phyloP scores from a whole-genome alignment of 1,140 invertebrate genomes.

The Portunus trituberculatus region DNA sequence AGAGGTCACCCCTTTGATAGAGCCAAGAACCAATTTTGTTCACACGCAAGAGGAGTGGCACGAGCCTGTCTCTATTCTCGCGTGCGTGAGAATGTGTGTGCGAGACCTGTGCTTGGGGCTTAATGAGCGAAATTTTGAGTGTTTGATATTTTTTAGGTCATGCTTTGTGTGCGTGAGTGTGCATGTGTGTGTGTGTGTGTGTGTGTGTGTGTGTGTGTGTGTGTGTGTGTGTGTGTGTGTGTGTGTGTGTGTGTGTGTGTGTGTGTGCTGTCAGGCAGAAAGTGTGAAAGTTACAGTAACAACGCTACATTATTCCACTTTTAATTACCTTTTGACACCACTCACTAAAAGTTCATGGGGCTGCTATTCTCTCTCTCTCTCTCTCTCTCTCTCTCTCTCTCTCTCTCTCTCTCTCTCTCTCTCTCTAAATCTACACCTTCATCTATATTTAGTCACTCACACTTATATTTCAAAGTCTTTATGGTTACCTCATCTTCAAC shows the following conservation, averaged over 20 bases:
- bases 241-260: conserved; percentile 20
- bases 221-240: conserved; percentile 18
- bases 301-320: neutral
- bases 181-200: neutral
- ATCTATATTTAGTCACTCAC: neutral
- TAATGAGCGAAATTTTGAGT: too few species aligned
- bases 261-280: neutral
- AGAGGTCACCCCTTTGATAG: neutral
- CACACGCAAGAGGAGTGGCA: neutral
- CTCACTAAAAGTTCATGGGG: neutral
- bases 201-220: neutral
- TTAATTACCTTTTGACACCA: conserved; percentile 10
- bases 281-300: neutral
- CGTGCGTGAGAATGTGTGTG: neutral
- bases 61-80: too few species aligned
- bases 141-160: too few species aligned
- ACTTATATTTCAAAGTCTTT: neutral
- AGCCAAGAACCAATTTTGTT: neutral
- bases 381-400: neutral
- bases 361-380: neutral
- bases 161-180: neutral
- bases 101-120: neutral
- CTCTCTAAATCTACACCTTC: neutral
- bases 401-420: neutral
- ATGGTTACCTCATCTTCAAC: neutral